These are phyloP conservation scores for Reticulitermes speratus DNA, from an alignment of 1,140 invertebrate genomes.

Conservation along the genomic window DNA sequence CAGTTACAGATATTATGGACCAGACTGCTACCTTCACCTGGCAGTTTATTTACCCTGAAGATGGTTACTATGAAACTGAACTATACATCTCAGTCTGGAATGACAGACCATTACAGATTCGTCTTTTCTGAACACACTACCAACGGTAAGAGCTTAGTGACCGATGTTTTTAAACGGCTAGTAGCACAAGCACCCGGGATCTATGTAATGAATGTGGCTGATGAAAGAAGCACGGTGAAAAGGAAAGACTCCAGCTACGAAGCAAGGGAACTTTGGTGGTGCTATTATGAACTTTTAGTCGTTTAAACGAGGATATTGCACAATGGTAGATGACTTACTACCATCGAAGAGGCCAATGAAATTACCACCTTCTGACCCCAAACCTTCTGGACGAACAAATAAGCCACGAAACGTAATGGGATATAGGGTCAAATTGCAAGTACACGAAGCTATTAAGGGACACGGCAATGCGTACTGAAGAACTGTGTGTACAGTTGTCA, in stretches of 20 bases:
- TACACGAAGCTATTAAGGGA: neutral
- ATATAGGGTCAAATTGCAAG: neutral
- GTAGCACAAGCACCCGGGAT: neutral
- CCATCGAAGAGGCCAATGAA: slow-evolving; percentile 12
- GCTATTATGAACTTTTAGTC: neutral
- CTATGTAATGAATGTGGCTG: neutral
- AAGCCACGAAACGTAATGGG: neutral
- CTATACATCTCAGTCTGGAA: too few species aligned
- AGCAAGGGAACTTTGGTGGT: neutral
- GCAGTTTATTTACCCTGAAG: too few species aligned
- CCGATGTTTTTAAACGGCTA: neutral
- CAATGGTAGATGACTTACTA: neutral
- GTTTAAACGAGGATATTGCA: neutral
- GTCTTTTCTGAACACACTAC: too few species aligned
- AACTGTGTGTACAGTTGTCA: too few species aligned
- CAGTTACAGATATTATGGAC: too few species aligned
- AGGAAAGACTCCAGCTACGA: slow-evolving; percentile 14
- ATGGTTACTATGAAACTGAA: too few species aligned
- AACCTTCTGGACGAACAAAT: neutral
- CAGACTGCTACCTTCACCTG: too few species aligned
- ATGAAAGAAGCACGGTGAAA: neutral
- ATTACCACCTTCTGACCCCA: neutral
- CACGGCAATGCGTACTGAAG: too few species aligned
- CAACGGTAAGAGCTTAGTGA: too few species aligned
- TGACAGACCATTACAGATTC: too few species aligned